Conservation (phyloP, 64 coral and sea anemone genomes). For the Dendronephthya gigantea region DNA sequence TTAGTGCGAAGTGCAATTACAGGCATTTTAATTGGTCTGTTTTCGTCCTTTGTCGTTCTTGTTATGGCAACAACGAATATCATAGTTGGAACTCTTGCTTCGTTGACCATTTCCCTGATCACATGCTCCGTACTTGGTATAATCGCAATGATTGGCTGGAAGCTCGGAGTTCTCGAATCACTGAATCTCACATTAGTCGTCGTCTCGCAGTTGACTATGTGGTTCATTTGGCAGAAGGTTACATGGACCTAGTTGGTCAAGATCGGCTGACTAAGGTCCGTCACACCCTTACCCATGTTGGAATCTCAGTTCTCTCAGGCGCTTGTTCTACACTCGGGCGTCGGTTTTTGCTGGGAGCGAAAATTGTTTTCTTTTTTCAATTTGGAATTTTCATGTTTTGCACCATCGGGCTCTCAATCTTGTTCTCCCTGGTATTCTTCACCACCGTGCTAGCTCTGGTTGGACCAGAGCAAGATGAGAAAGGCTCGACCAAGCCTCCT, state of each 20-base stretch:
- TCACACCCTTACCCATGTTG: background rate
- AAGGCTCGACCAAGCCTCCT: conserved; percentile 19
- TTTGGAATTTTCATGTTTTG: background rate
- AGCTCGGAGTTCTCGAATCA: background rate
- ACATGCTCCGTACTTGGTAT: background rate
- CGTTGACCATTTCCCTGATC: background rate
- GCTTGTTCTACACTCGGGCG: background rate
- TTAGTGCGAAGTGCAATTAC: background rate
- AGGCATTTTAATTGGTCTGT: background rate
- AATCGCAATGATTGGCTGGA: background rate
- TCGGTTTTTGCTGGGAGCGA: background rate
- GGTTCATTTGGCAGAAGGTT: conserved; percentile 2
- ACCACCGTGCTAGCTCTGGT: background rate
- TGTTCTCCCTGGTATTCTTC: background rate
- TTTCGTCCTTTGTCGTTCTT: background rate
- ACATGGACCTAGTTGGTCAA: background rate
- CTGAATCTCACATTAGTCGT: conserved; percentile 10
- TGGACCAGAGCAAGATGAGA: background rate
- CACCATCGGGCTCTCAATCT: background rate
- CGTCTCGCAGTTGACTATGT: background rate
- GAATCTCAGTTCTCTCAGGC: background rate
- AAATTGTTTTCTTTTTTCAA: background rate
- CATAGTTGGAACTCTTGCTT: background rate
- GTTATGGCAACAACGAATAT: background rate
- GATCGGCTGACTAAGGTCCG: background rate